These are phyloP conservation scores for Gnathochromis pfefferi DNA, from an alignment of 2,113 vertebrate genomes.

Conservation along the genomic window DNA sequence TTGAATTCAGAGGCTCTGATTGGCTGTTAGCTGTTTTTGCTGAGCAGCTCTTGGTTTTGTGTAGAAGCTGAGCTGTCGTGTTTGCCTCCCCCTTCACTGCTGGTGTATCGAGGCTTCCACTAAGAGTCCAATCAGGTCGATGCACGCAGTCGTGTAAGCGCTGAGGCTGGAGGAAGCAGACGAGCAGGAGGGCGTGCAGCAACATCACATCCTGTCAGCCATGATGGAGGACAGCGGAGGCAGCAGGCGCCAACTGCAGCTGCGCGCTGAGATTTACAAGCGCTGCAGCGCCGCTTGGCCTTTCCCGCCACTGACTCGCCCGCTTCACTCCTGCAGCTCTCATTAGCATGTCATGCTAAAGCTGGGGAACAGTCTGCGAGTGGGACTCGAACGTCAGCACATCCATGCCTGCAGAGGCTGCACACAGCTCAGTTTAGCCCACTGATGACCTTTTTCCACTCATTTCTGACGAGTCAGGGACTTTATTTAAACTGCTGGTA, in stretches of 20 bases:
- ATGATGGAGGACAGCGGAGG: not conserved
- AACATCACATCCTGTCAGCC: not conserved
- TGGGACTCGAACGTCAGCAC: not conserved
- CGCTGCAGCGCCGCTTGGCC: conserved; percentile 47
- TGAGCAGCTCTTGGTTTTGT: not conserved
- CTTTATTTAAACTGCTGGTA: not conserved
- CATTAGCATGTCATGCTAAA: not conserved
- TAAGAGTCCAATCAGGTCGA: not conserved
- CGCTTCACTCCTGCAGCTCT: not conserved
- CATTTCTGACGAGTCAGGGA: not conserved
- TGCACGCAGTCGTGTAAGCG: not conserved
- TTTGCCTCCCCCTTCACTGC: not conserved
- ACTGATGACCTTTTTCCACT: not conserved
- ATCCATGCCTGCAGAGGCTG: not conserved
- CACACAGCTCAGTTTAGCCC: not conserved
- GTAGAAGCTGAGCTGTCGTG: not conserved
- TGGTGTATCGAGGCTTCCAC: not conserved
- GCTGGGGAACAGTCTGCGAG: not conserved
- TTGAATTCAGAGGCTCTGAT: not conserved
- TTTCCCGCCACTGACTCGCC: conserved; percentile 19
- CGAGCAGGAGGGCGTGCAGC: not conserved
- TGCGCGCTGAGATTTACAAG: conserved; percentile 55
- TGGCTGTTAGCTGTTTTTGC: not conserved
- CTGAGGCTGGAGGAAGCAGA: not conserved
- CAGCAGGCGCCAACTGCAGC: conserved; percentile 25